Conservation (phyloP, 1,140 invertebrate species). For the Achatina immaculata region DNA sequence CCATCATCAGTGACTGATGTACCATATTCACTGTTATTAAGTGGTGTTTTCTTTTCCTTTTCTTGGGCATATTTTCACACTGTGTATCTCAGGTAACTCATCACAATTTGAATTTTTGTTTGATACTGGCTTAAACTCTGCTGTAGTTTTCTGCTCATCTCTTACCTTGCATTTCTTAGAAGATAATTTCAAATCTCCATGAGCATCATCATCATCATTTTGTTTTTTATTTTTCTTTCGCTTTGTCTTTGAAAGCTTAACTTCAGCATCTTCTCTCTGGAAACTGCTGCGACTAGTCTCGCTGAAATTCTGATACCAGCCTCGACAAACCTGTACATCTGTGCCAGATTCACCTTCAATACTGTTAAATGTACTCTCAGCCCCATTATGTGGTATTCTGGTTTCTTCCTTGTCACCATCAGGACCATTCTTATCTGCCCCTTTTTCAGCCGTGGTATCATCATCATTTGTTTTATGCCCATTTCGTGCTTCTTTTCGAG, state of each 20-base stretch:
- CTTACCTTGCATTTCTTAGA: not conserved
- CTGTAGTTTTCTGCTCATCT: not conserved
- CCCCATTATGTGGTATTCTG: not conserved
- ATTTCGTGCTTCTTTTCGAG: not conserved
- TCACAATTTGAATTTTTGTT: too few relatives aligned
- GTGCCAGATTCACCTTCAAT: not conserved
- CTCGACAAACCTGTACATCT: slow-evolving; percentile 39
- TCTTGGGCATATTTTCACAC: not conserved
- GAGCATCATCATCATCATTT: not conserved
- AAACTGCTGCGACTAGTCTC: not conserved
- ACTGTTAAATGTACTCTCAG: not conserved
- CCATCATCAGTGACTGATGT: not conserved
- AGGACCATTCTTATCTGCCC: not conserved
- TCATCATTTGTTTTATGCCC: not conserved
- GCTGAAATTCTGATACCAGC: not conserved
- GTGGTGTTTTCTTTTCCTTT: not conserved
- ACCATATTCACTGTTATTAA: not conserved
- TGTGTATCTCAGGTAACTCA: not conserved
- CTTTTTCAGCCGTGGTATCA: not conserved
- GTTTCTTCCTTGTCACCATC: not conserved
- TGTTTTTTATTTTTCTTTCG: slow-evolving; percentile 30
- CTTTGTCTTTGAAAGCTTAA: slow-evolving; percentile 1
- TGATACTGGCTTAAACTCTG: not conserved
- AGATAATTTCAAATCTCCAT: not conserved
- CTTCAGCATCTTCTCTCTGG: not conserved